phyloP scores from a whole-genome alignment of 2,797 vertebrate species.

The Pagetopsis macropterus region DNA sequence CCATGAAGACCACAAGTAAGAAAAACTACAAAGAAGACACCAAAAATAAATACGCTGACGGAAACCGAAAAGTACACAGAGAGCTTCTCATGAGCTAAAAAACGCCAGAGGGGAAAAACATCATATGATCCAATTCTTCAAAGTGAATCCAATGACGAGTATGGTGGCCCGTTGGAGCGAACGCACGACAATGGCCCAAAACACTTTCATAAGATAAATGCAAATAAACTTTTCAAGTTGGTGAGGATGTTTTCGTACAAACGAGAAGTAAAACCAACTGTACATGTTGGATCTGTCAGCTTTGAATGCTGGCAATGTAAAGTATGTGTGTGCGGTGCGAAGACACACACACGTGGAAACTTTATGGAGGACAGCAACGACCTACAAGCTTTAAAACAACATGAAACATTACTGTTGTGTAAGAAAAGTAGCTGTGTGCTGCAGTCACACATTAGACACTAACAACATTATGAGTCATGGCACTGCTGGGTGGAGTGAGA shows the following conservation, averaged over 20 bases:
- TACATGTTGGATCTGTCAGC: no score
- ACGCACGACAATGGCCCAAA: no score
- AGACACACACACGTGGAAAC: no score
- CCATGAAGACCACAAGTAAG: not conserved
- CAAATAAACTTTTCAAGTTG: no score
- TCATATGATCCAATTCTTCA: not conserved
- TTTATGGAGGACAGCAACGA: not conserved
- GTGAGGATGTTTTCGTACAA: no score
- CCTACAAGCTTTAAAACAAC: not conserved
- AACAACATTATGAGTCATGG: slow-evolving; percentile 19
- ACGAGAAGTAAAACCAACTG: no score
- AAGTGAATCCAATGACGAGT: no score
- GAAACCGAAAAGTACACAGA: not conserved
- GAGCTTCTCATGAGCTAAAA: not conserved
- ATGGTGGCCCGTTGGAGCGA: no score
- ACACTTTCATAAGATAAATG: no score
- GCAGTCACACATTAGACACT: no score
- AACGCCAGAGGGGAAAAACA: not conserved
- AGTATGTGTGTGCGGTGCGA: no score
- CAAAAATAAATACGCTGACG: slow-evolving; percentile 3
- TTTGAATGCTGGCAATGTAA: no score
- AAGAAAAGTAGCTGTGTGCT: not conserved
- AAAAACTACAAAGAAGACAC: not conserved
- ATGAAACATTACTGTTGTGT: not conserved
- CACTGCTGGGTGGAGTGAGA: not conserved